Conservation (phyloP, 2,888 invertebrate genomes). For the Rosalia funebris region DNA sequence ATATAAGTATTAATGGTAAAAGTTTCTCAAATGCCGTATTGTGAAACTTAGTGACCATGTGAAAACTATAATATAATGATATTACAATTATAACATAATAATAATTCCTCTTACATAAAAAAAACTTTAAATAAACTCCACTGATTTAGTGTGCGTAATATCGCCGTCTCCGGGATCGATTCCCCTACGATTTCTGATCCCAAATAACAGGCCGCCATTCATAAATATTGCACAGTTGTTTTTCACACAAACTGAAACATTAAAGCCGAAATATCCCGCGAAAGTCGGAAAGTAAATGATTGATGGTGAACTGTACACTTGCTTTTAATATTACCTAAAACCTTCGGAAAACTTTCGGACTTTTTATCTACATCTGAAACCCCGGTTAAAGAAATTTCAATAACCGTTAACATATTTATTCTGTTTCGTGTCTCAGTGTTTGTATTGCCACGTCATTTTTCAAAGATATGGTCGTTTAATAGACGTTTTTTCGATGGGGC, state of each 20-base stretch:
- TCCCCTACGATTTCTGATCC: background rate
- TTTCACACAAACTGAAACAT: slow-evolving; percentile 29
- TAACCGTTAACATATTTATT: slow-evolving; percentile 11
- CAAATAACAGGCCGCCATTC: background rate
- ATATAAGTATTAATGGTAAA: too few relatives aligned
- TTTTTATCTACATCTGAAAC: slow-evolving; percentile 27
- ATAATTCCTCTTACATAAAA: too few relatives aligned
- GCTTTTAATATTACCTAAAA: slow-evolving; percentile 36
- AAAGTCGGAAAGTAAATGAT: slow-evolving; percentile 29
- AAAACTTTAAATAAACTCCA: too few relatives aligned
- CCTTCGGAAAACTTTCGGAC: slow-evolving; percentile 27
- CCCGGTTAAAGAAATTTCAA: slow-evolving; percentile 19
- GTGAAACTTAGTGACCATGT: too few relatives aligned
- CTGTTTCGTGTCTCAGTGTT: slow-evolving; percentile 1
- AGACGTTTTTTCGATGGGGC: background rate
- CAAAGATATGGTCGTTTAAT: background rate
- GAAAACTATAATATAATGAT: too few relatives aligned
- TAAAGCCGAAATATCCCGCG: slow-evolving; percentile 18
- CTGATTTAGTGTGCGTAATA: too few relatives aligned
- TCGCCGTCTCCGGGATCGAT: background rate
- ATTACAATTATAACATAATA: too few relatives aligned
- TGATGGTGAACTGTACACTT: slow-evolving; percentile 25
- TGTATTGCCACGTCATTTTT: slow-evolving; percentile 9
- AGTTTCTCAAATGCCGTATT: too few relatives aligned
- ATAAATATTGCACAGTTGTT: slow-evolving; percentile 12